Evolutionary conservation across 1,140 invertebrate genomes (phyloP).

Genomic region (Eriosoma lanigerum): DNA sequence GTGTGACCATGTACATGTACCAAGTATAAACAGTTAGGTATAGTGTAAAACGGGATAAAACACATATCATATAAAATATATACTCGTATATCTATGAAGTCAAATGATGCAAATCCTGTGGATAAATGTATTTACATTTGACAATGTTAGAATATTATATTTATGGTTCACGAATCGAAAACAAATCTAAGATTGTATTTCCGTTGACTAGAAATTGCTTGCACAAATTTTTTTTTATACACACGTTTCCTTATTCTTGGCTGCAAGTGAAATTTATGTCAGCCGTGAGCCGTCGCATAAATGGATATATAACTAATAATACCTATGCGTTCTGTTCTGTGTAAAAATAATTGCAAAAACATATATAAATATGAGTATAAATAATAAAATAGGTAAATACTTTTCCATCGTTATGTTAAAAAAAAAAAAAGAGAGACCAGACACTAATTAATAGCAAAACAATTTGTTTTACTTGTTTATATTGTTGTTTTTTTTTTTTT

Average conservation of each 20-base stretch:
- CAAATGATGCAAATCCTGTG: background rate
- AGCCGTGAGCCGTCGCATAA: too few species aligned
- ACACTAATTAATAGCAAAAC: too few species aligned
- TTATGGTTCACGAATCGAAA: slow-evolving; percentile 15
- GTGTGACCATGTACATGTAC: too few species aligned
- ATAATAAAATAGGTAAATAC: background rate
- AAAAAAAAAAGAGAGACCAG: too few species aligned
- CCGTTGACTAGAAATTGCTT: background rate
- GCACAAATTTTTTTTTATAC: background rate
- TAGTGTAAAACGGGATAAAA: too few species aligned
- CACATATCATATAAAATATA: slow-evolving; percentile 3
- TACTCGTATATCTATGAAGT: too few species aligned
- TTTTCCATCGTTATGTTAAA: too few species aligned
- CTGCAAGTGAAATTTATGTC: slow-evolving; percentile 27
- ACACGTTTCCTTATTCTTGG: background rate
- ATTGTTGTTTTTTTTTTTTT: too few species aligned
- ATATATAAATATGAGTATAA: background rate
- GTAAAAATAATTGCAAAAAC: slow-evolving; percentile 23
- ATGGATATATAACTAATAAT: too few species aligned
- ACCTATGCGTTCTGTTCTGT: background rate
- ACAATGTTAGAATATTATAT: background rate
- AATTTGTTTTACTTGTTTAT: too few species aligned
- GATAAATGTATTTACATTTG: background rate
- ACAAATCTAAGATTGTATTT: background rate
- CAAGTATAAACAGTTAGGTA: too few species aligned